Evolutionary conservation across 2,113 vertebrate species (phyloP).

Genomic region (Muntiacus muntjak): DNA sequence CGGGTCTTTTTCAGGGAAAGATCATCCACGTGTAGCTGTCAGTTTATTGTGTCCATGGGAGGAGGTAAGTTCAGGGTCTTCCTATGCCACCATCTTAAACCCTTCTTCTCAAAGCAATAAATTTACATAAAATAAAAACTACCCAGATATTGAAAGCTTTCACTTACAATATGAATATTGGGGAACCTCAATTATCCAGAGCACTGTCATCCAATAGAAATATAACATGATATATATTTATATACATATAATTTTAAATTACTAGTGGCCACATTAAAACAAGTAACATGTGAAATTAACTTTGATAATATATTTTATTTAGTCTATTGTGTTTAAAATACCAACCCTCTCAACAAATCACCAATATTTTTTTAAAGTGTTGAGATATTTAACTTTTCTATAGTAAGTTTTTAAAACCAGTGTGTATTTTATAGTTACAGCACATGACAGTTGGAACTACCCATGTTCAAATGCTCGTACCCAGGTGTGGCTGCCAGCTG

Average conservation of each 20-base stretch:
- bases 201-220: neutral
- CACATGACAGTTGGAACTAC: neutral
- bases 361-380: too few species aligned
- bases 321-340: neutral
- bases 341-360: neutral
- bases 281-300: neutral
- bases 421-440: neutral
- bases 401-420: neutral
- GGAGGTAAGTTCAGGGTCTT: neutral
- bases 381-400: neutral
- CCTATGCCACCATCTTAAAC: neutral
- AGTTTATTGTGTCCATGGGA: neutral
- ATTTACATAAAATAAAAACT: conserved; percentile 19
- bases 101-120: neutral
- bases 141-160: neutral
- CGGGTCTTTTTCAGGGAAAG: neutral
- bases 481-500: neutral
- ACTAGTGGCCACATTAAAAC: neutral
- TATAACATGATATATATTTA: neutral
- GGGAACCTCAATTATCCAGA: neutral
- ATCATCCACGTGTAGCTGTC: neutral
- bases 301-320: neutral
- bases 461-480: neutral
- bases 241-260: neutral
- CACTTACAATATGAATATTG: neutral